Percentiles rank a stretch among this genome's conserved stretches.
These are phyloP conservation scores for Nerophis ophidion DNA, from an alignment of 2,113 vertebrate species.

Conservation along the genomic window DNA sequence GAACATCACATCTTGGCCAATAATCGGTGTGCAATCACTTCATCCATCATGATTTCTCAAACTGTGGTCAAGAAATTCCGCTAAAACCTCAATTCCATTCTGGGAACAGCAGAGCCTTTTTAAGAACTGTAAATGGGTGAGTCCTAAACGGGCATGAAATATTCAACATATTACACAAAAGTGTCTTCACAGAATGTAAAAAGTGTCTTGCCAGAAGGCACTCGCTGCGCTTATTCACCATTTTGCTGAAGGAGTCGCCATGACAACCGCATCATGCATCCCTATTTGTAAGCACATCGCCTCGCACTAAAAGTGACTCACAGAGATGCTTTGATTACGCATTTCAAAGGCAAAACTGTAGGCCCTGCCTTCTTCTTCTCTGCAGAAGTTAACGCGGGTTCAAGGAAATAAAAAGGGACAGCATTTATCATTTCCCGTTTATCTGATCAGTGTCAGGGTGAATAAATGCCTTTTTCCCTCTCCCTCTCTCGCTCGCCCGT, in stretches of 20 bases:
- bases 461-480: conserved; percentile 61
- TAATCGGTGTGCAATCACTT: no score
- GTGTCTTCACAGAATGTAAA: background rate
- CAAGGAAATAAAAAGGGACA: conserved; percentile 60
- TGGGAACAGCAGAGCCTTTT: conserved; percentile 2
- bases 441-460: conserved; percentile 70
- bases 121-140: conserved; percentile 2
- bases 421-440: conserved; percentile 69
- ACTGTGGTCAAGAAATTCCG: no score
- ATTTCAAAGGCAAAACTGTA: conserved; percentile 16
- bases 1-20: no score
- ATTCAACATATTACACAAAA: conserved; percentile 6
- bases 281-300: conserved; percentile 27
- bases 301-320: conserved; percentile 21
- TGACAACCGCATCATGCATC: conserved; percentile 13
- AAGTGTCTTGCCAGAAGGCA: conserved; percentile 7
- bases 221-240: conserved; percentile 8
- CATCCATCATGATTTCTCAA: no score
- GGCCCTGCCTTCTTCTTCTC: conserved; percentile 16
- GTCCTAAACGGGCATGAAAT: conserved; percentile 4
- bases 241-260: conserved; percentile 30
- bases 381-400: conserved; percentile 47
- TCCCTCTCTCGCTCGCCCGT: conserved; percentile 41
- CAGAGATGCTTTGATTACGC: conserved; percentile 16
- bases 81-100: conserved; percentile 4